phyloP scores from a whole-genome alignment of 1,140 invertebrate genomes.

The Caerostris extrusa region DNA sequence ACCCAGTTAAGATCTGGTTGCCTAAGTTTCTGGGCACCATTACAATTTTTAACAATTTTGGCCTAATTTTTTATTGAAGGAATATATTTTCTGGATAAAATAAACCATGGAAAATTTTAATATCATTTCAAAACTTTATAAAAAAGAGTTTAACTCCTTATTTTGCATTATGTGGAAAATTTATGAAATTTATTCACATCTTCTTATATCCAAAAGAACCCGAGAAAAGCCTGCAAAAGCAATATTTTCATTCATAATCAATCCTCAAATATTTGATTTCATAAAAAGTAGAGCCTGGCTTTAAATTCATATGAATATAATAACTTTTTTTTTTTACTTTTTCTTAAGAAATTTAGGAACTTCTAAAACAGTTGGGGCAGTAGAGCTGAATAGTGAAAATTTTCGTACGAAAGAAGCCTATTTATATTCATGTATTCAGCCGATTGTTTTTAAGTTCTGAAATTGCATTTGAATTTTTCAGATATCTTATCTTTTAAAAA shows the following conservation, averaged over 20 bases:
- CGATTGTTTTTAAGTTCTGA: background rate
- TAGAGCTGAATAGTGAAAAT: too few relatives aligned
- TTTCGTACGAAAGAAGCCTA: background rate
- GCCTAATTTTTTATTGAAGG: too few relatives aligned
- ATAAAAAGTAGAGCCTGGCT: background rate
- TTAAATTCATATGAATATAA: background rate
- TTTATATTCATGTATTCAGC: constrained; percentile 3
- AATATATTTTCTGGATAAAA: too few relatives aligned
- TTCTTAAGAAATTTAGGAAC: background rate
- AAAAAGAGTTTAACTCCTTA: background rate
- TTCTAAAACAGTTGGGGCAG: background rate
- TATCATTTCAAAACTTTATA: background rate
- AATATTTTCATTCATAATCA: background rate
- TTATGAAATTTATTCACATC: background rate
- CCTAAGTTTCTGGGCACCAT: too few relatives aligned
- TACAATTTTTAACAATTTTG: too few relatives aligned
- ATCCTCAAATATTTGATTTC: background rate
- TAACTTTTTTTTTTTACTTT: background rate
- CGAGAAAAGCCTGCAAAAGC: background rate
- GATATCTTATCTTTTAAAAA: background rate
- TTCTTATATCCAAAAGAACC: background rate
- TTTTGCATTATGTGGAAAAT: background rate
- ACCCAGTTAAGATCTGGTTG: too few relatives aligned
- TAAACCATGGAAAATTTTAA: background rate
- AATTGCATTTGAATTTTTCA: background rate